Evolutionary conservation across 2,113 vertebrate species (phyloP), one percentile per base, ranked within the genome.

Genomic region (Podilymbus podiceps): DNA sequence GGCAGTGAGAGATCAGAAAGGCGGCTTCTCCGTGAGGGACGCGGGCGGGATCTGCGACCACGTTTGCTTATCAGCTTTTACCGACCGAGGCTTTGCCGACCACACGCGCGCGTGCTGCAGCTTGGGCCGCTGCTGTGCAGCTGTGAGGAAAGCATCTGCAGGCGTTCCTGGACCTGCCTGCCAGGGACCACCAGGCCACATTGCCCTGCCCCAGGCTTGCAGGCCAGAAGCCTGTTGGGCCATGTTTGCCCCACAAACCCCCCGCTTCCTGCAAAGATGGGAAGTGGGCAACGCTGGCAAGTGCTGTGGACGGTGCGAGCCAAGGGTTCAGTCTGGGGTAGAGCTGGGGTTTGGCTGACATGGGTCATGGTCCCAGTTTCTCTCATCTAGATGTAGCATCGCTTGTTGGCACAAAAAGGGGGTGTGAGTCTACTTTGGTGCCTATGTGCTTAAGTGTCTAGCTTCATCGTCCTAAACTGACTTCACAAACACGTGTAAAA

Each of bases 41-140:
- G 2, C 2, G 0, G 19, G 55, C 22, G 35, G 46, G 73, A 64
- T 25, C 35, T 47, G 35, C 7, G 19, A 62, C n/a, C 9, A 1
- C 18, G 10, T 50, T 82, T 60, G 24, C 66, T 31, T 24, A 35
- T 33, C 19, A 75, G 49, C 19, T 33, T 87, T 75, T 31, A 80
- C 42, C 6, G 5, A 62, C 47, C 2, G 0, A 68, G 60, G 53
- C 53, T 55, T 74, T 74, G 40, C 20, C 1, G 2, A 68, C 24
- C 8, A 1, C 23, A 24, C 44, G 25, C 3, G 1, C 38, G 20
- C 1, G 0, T 0, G 0, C 33, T 68, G 66, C 27, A 53, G n/a
- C 21, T 68, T 63, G 49, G 63, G 18, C 33, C 1, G 2, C 21
- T 2, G 5, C 17, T 33, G 6, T 0, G 1, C 75, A 42, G 40